Conservation (phyloP, 2,888 invertebrate species). For the Deilephila elpenor region DNA sequence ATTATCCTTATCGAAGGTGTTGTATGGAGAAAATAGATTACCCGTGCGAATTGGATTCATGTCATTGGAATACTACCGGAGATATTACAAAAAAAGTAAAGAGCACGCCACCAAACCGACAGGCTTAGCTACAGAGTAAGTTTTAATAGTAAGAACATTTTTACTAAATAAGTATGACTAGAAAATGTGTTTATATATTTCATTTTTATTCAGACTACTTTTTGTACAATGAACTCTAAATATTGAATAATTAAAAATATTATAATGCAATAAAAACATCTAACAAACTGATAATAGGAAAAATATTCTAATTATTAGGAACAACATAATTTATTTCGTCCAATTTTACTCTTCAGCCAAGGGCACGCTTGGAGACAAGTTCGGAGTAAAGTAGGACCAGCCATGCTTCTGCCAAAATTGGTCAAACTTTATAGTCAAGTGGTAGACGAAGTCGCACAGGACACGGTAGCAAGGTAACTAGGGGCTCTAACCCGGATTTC, state of each 20-base stretch:
- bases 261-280: too few species aligned
- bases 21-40: constrained; percentile 60
- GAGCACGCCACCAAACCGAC: constrained; percentile 39
- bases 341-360: constrained; percentile 80
- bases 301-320: too few species aligned
- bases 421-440: constrained; percentile 87
- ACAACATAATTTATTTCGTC: background rate
- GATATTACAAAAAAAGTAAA: constrained; percentile 43
- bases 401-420: constrained; percentile 89
- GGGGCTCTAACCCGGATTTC: too few species aligned
- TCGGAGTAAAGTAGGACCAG: constrained; percentile 89
- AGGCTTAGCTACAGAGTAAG: constrained; percentile 48
- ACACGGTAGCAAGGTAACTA: constrained; percentile 86
- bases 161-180: too few species aligned
- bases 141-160: background rate
- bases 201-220: too few species aligned
- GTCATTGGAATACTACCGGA: constrained; percentile 60
- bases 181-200: too few species aligned
- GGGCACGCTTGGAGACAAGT: constrained; percentile 91
- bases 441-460: constrained; percentile 87
- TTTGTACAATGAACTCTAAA: too few species aligned
- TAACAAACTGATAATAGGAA: too few species aligned
- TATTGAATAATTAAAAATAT: too few species aligned
- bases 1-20: constrained; percentile 46
- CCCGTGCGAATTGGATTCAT: constrained; percentile 61